Conservation (phyloP, 2,797 vertebrate genomes). For the Pampus argenteus region DNA sequence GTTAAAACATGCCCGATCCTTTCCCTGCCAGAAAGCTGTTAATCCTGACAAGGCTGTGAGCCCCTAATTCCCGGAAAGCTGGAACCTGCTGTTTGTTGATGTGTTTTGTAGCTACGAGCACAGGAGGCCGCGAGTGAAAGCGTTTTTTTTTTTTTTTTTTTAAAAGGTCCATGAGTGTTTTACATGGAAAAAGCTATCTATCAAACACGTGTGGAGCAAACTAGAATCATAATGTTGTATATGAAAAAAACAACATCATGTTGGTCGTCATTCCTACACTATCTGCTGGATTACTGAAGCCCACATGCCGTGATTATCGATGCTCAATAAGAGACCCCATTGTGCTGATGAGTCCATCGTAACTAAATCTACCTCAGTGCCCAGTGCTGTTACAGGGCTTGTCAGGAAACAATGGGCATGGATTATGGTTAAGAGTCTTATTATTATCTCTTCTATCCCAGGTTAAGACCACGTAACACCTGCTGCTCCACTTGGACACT, state of each 20-base stretch:
- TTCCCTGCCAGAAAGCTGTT: conserved; percentile 59
- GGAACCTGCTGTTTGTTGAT: conserved; percentile 60
- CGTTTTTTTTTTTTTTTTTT: neutral
- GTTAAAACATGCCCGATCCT: conserved; percentile 71
- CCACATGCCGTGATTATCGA: conserved; percentile 9
- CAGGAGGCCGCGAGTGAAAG: conserved; percentile 14
- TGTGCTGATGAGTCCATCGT: conserved; percentile 46
- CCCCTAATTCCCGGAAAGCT: conserved; percentile 59
- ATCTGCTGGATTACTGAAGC: neutral
- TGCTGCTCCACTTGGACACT: conserved; percentile 68
- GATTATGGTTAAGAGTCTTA: conserved; percentile 81
- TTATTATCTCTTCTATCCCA: conserved; percentile 70
- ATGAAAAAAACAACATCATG: neutral
- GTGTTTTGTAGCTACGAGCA: conserved; percentile 43
- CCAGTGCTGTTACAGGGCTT: conserved; percentile 28
- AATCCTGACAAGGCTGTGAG: conserved; percentile 62
- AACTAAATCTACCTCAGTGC: conserved; percentile 38
- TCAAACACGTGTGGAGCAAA: conserved; percentile 9
- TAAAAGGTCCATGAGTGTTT: neutral
- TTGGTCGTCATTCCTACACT: neutral
- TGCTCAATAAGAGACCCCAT: neutral
- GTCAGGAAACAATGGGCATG: conserved; percentile 62
- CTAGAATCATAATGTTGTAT: neutral
- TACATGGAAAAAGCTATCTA: neutral
- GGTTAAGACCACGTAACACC: conserved; percentile 70